These are phyloP conservation scores for Lytechinus variegatus DNA, from an alignment of 35 echinoderm and acorn worm genomes.

Conservation along the genomic window DNA sequence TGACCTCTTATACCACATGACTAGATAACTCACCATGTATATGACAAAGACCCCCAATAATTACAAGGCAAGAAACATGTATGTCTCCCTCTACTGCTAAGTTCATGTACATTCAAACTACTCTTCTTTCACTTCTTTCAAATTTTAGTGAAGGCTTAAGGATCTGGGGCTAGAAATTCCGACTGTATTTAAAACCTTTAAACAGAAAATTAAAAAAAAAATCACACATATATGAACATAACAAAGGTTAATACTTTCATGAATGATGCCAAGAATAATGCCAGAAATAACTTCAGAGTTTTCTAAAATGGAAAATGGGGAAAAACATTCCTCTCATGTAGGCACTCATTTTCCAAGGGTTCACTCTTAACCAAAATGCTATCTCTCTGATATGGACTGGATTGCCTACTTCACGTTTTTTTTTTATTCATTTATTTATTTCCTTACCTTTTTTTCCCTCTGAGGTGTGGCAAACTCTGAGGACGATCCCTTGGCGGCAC, in stretches of 20 bases:
- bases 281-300: background rate
- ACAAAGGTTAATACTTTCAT: no score
- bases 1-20: no score
- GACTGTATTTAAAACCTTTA: no score
- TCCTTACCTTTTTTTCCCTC: slow-evolving; percentile 62
- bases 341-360: no score
- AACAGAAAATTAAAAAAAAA: background rate
- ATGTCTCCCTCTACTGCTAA: background rate
- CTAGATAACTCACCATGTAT: no score
- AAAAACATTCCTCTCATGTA: background rate
- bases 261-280: no score
- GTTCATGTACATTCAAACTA: background rate
- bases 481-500: slow-evolving; percentile 47
- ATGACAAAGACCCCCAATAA: no score
- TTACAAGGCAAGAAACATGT: background rate
- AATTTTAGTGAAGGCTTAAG: no score
- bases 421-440: background rate
- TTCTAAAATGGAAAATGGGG: background rate
- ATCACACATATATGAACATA: background rate
- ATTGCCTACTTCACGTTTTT: background rate
- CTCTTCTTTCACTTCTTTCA: no score
- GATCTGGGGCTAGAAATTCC: no score
- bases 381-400: background rate
- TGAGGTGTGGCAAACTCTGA: slow-evolving; percentile 47
- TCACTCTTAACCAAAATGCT: background rate